Base-by-base conservation (phyloP, 2,888 invertebrate genomes). In the Sarcophaga caerulescens region DNA sequence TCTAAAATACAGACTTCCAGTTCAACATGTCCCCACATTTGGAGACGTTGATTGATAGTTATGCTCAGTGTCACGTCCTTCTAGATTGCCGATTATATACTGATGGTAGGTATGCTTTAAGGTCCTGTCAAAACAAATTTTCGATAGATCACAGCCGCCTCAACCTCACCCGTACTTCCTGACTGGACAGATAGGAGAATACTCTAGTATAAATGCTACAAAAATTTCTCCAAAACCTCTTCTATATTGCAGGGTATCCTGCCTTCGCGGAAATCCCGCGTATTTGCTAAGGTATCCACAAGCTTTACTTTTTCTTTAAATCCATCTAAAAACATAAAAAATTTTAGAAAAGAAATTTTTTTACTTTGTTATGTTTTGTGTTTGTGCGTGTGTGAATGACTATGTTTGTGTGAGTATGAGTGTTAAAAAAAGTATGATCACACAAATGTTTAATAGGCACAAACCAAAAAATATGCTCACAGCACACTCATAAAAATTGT, bases 381-480 rank as follows among this genome's bases (percentile, higher is more conserved):
- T 47, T n/a, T 65, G 10, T 44, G 17, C n/a, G 4, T 44, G 17
- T 65, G 2, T 8, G 68, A 14, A 47, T 69, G 47, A n/a, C n/a
- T 19, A 60, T 19, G 17, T 8, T 5, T 60, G 19, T 60, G 3
- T 60, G 21, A 60, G 60, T 35, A 35, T 35, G 10, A 35, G 57
- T 17, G 57, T 17, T n/a, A 57, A 14, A 19, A 25, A 52, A 23
- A 77, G 11, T 65, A 59, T 73, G 60, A 80, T 80, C 66, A 65
- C 35, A 74, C 19, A 74, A 74, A 68, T 81, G 68, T 68, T 66
- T 68, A 68, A 68, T 47, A 81, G 21, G 47, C 66, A 47, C 10
- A 12, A 25, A 17, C 21, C 60, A 68, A 73, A 74, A 69, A 47
- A 14, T 14, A 8, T 8, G 19, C 11, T 21, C 25, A 12, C 52